These are phyloP conservation scores for Apis florea DNA, from an alignment of 1,140 invertebrate genomes.

Conservation along the genomic window DNA sequence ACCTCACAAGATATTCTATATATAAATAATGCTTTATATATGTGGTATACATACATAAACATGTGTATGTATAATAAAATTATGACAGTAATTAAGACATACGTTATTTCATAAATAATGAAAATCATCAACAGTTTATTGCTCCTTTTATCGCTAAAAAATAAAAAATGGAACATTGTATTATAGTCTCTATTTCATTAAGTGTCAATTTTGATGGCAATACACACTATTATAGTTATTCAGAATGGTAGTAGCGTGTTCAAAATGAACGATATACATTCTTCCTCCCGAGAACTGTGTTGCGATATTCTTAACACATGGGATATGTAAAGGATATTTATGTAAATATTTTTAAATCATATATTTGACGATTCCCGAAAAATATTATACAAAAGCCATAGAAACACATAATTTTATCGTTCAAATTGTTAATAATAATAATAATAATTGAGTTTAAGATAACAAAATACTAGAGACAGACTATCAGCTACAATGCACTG, in stretches of 20 bases:
- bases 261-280: constrained; percentile 26
- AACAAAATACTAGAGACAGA: constrained; percentile 39
- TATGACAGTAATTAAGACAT: constrained; percentile 75
- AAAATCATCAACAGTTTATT: constrained; percentile 70
- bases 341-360: constrained; percentile 65
- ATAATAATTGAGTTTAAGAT: constrained; percentile 54
- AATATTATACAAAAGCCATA: constrained; percentile 54
- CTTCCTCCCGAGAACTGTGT: constrained; percentile 46
- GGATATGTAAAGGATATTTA: constrained; percentile 46
- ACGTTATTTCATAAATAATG: constrained; percentile 75
- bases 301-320: constrained; percentile 53
- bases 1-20: constrained; percentile 14
- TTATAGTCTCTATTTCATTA: constrained; percentile 63
- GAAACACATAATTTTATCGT: constrained; percentile 45
- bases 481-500: constrained; percentile 56
- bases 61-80: constrained; percentile 70
- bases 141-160: constrained; percentile 73
- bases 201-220: constrained; percentile 48
- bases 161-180: constrained; percentile 71
- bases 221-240: constrained; percentile 26
- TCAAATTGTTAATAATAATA: constrained; percentile 60
- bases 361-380: constrained; percentile 60
- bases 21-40: constrained; percentile 43
- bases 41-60: constrained; percentile 56
- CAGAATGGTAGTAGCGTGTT: constrained; percentile 38